Evolutionary conservation across 2,113 vertebrate genomes (phyloP).

Genomic region (Lutjanus erythropterus): DNA sequence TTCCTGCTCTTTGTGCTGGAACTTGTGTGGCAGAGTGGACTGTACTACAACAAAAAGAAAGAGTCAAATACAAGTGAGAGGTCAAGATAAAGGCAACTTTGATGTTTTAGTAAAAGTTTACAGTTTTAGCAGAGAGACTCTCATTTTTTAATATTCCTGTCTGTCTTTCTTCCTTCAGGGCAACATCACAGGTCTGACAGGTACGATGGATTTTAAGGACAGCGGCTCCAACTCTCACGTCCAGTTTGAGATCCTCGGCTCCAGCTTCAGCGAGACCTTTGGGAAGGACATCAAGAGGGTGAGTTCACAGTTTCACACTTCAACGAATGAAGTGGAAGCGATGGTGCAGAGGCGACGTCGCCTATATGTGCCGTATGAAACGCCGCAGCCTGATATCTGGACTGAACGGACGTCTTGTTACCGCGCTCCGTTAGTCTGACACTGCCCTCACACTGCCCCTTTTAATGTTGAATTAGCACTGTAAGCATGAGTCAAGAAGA

Average conservation of each 20-base stretch:
- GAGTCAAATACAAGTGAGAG: neutral
- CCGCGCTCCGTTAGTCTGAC: neutral
- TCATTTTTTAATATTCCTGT: neutral
- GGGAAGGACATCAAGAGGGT: constrained; percentile 98
- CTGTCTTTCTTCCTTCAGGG: constrained; percentile 81
- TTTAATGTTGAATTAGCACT: too few species aligned
- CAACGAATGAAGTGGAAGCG: neutral
- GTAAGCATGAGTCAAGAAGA: too few species aligned
- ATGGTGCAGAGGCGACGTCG: neutral
- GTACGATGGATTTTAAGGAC: constrained; percentile 96
- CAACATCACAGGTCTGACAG: constrained; percentile 95
- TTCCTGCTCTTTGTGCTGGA: neutral
- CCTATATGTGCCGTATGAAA: neutral
- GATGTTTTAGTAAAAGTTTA: neutral
- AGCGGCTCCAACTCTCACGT: constrained; percentile 94
- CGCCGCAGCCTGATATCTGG: neutral
- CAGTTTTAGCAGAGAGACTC: neutral
- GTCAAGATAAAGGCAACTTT: neutral
- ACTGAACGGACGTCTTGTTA: neutral
- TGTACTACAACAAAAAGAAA: too few species aligned
- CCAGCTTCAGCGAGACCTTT: constrained; percentile 98
- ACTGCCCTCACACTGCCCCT: too few species aligned
- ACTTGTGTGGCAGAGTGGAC: neutral
- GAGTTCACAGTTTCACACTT: constrained; percentile 63
- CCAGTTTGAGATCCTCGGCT: constrained; percentile 98